These are phyloP conservation scores for Myotis vivesi DNA, from an alignment of 2,797 vertebrate genomes.

Conservation along the genomic window DNA sequence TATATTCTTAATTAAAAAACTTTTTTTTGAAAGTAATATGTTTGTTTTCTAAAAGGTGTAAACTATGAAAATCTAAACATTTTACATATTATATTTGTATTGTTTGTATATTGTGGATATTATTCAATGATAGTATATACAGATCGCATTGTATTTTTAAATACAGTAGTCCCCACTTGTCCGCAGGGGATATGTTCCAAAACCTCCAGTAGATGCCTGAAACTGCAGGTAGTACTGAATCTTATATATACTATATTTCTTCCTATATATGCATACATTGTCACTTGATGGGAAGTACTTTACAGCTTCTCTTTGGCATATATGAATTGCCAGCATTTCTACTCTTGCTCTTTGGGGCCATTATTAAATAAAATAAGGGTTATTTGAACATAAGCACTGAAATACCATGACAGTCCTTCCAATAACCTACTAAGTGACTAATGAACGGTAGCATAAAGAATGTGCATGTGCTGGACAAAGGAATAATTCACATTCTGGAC, in stretches of 20 bases:
- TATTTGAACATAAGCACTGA: not conserved
- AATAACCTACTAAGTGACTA: not conserved
- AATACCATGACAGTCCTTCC: not conserved
- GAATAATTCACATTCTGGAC: not conserved
- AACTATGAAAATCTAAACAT: not conserved
- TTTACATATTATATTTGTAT: constrained; percentile 16
- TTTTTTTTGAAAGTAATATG: not conserved
- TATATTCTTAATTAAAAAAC: not conserved
- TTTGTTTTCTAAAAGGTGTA: constrained; percentile 35
- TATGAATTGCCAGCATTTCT: not conserved
- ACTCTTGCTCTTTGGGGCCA: not conserved
- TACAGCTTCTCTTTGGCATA: not conserved
- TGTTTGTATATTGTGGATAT: constrained; percentile 46
- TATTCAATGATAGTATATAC: not conserved
- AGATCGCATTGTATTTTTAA: constrained; percentile 52
- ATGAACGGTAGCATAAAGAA: not conserved
- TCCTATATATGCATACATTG: not conserved
- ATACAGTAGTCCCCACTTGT: not conserved
- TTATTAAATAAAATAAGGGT: not conserved
- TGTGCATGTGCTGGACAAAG: not conserved
- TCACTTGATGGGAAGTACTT: not conserved
- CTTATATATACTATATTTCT: not conserved
- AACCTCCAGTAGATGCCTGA: not conserved
- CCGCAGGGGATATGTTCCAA: not conserved
- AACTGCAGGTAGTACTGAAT: not conserved